A percentile compares a stretch with the other conserved stretches of the same genome.
These are phyloP conservation scores for Apomyelois bistriatella DNA, from an alignment of 2,888 invertebrate genomes.

Conservation along the genomic window DNA sequence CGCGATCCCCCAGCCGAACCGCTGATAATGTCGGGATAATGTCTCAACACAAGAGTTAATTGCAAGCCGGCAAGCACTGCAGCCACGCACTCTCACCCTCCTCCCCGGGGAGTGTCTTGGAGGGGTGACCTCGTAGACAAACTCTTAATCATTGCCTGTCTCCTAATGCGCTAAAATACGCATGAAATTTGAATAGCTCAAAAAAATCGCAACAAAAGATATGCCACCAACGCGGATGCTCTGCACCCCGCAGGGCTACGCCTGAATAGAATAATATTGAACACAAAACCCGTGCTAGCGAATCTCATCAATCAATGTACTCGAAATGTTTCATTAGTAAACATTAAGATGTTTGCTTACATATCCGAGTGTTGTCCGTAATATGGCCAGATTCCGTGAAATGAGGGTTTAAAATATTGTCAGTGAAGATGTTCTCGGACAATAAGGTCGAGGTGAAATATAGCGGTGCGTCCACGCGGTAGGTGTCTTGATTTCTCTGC, in stretches of 20 bases:
- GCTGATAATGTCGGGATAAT: slow-evolving; percentile 65
- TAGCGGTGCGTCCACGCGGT: slow-evolving; percentile 47
- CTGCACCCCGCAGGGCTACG: slow-evolving; percentile 64
- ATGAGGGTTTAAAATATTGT: slow-evolving; percentile 61
- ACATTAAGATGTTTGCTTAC: slow-evolving; percentile 80
- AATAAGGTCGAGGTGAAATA: slow-evolving; percentile 47
- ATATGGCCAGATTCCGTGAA: slow-evolving; percentile 68
- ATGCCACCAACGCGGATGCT: slow-evolving; percentile 71
- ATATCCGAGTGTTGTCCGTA: slow-evolving; percentile 70
- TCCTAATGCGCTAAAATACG: slow-evolving; percentile 69
- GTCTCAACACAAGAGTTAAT: slow-evolving; percentile 70
- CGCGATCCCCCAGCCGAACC: slow-evolving; percentile 2
- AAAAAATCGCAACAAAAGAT: slow-evolving; percentile 59
- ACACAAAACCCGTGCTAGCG: slow-evolving; percentile 67
- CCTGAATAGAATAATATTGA: slow-evolving; percentile 72
- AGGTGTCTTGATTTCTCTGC: slow-evolving; percentile 56
- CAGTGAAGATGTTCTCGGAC: slow-evolving; percentile 48
- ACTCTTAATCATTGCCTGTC: slow-evolving; percentile 74
- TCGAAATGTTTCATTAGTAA: slow-evolving; percentile 78
- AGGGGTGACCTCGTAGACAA: slow-evolving; percentile 30
- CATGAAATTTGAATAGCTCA: slow-evolving; percentile 72
- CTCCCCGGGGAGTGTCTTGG: slow-evolving; percentile 31
- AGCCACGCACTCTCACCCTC: slow-evolving; percentile 56
- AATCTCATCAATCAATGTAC: slow-evolving; percentile 75
- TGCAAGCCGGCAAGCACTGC: slow-evolving; percentile 73